These are phyloP conservation scores for Pristionchus pacificus DNA, from an alignment of 1,140 invertebrate species.

Conservation along the genomic window DNA sequence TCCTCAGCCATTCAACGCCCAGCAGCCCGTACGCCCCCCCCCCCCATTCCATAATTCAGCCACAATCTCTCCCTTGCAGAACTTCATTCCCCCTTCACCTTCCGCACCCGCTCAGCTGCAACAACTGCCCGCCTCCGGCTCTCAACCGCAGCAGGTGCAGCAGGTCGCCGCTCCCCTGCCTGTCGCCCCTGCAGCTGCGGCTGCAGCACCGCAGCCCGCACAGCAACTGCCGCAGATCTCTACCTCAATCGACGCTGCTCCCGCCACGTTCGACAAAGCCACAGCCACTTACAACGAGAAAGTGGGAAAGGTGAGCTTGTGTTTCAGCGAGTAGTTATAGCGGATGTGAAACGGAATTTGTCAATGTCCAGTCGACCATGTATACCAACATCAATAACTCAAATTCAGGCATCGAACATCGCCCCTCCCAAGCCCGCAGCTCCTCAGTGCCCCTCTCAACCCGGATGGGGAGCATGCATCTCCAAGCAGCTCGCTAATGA, in stretches of 20 bases:
- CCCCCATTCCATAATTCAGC: neutral
- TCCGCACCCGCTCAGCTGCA: neutral
- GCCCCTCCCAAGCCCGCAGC: too few species aligned
- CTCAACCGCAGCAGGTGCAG: too few species aligned
- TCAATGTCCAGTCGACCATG: too few species aligned
- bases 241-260: slow-evolving; percentile 32
- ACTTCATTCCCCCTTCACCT: neutral
- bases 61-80: neutral
- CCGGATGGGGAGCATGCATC: slow-evolving; percentile 56
- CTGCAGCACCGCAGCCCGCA: slow-evolving; percentile 2
- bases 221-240: slow-evolving; percentile 26
- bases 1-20: neutral
- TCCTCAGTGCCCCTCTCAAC: slow-evolving; percentile 35
- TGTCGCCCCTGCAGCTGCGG: slow-evolving; percentile 1
- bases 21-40: neutral
- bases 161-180: too few species aligned
- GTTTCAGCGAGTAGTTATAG: too few species aligned
- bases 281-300: neutral
- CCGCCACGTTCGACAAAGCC: neutral
- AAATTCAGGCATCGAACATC: too few species aligned
- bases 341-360: too few species aligned
- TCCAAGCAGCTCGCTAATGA: slow-evolving; percentile 54
- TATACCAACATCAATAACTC: too few species aligned
- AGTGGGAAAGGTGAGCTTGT: too few species aligned
- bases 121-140: slow-evolving; percentile 4